These are phyloP conservation scores for Malachius bipustulatus DNA, from an alignment of 2,888 invertebrate genomes.

Conservation along the genomic window DNA sequence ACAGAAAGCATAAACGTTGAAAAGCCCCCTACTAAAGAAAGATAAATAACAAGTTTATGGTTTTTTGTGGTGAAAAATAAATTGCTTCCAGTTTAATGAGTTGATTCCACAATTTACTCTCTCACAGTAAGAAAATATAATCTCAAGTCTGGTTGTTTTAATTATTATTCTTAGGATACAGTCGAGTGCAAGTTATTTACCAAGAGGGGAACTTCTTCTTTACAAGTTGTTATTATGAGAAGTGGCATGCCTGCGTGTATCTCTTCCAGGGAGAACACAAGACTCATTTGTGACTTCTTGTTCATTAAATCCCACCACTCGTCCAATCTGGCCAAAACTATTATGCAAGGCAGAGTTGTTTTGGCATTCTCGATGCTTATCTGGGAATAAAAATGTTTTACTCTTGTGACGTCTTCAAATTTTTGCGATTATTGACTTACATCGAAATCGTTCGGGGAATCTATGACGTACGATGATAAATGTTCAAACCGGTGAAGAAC, in stretches of 20 bases:
- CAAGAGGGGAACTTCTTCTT: constrained; percentile 28
- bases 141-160: too few species aligned
- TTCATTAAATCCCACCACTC: constrained; percentile 34
- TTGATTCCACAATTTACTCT: too few species aligned
- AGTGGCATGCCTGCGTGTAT: constrained; percentile 33
- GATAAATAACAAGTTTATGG: too few species aligned
- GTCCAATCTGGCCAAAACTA: constrained; percentile 30
- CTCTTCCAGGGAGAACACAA: constrained; percentile 30
- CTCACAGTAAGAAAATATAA: too few species aligned
- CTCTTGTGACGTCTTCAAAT: not conserved
- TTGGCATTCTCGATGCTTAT: not conserved
- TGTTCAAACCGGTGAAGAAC: constrained; percentile 45
- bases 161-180: too few species aligned
- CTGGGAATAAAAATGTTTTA: not conserved
- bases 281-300: constrained; percentile 26
- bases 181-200: too few species aligned
- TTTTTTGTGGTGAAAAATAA: too few species aligned
- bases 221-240: constrained; percentile 31
- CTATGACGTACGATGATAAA: constrained; percentile 37
- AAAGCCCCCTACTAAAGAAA: too few species aligned
- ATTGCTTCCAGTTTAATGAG: too few species aligned
- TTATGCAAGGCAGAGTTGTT: constrained; percentile 29
- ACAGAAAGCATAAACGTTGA: too few species aligned
- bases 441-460: constrained; percentile 28
- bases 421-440: constrained; percentile 13